Evolutionary conservation across 1,140 invertebrate species (phyloP).

Genomic region (Cherax destructor): DNA sequence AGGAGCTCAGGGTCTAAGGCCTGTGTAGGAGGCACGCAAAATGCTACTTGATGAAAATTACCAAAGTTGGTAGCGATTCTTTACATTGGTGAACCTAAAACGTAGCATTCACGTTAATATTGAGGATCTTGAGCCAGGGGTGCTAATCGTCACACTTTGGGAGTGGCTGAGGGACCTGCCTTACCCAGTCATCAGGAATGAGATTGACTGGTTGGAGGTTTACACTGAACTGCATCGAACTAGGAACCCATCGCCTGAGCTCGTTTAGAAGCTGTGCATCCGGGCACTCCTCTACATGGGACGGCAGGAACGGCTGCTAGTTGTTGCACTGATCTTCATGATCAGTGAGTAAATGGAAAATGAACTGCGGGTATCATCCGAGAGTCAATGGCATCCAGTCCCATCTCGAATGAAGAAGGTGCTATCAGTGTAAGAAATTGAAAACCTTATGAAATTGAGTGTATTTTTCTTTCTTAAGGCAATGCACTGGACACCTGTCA

Average conservation of each 20-base stretch:
- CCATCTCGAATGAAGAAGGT: too few species aligned
- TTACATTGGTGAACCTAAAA: background rate
- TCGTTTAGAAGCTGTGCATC: background rate
- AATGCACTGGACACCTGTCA: background rate
- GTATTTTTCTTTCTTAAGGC: constrained; percentile 22
- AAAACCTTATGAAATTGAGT: background rate
- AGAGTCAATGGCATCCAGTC: too few species aligned
- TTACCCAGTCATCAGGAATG: background rate
- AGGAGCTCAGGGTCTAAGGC: background rate
- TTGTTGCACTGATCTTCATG: constrained; percentile 10
- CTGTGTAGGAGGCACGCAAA: constrained; percentile 8
- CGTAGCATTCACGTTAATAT: background rate
- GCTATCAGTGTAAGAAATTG: background rate
- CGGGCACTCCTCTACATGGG: background rate
- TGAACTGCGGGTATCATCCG: background rate
- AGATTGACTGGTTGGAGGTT: background rate
- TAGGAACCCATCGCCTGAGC: background rate
- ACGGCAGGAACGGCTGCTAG: background rate
- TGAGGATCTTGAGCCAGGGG: background rate
- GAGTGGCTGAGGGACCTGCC: background rate
- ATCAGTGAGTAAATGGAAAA: background rate
- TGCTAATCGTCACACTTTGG: background rate
- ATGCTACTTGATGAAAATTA: background rate
- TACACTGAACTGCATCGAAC: background rate
- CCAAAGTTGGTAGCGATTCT: background rate